These are phyloP conservation scores for Chironomus striatipennis DNA, from an alignment of 1,140 invertebrate species.

Conservation along the genomic window DNA sequence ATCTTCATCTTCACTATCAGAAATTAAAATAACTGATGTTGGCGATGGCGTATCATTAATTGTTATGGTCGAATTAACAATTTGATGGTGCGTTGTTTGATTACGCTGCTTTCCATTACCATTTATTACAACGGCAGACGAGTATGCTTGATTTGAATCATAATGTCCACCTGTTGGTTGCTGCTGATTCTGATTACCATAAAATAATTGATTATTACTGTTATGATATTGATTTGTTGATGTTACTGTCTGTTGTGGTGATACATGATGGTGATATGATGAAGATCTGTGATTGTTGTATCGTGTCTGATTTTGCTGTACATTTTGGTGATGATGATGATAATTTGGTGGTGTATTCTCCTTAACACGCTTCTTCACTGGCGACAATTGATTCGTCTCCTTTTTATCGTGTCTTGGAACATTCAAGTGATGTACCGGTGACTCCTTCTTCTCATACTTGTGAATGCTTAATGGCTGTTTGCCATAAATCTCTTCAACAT, in stretches of 20 bases:
- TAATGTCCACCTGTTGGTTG: slow-evolving; percentile 27
- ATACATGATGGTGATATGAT: slow-evolving; percentile 20
- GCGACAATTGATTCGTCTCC: slow-evolving; percentile 84
- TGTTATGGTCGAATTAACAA: slow-evolving; percentile 56
- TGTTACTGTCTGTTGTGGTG: neutral
- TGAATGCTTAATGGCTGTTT: slow-evolving; percentile 41
- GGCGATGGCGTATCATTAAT: slow-evolving; percentile 89
- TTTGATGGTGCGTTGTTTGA: slow-evolving; percentile 36
- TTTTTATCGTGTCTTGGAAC: slow-evolving; percentile 63
- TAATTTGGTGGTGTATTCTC: slow-evolving; percentile 82
- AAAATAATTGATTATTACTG: neutral
- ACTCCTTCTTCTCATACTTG: slow-evolving; percentile 40
- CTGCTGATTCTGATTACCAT: slow-evolving; percentile 30
- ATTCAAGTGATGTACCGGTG: slow-evolving; percentile 40
- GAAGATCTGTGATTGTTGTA: slow-evolving; percentile 26
- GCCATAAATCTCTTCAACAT: slow-evolving; percentile 46
- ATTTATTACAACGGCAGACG: neutral
- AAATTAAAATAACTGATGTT: slow-evolving; percentile 91
- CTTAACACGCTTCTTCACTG: slow-evolving; percentile 96
- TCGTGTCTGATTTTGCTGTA: slow-evolving; percentile 22
- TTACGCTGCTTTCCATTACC: slow-evolving; percentile 29
- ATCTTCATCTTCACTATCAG: slow-evolving; percentile 86
- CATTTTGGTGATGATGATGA: slow-evolving; percentile 34
- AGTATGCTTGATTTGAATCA: neutral
- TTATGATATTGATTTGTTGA: neutral